Percentiles rank a stretch among this genome's conserved stretches.
These are phyloP conservation scores for Buphagus erythrorhynchus DNA, from an alignment of 2,797 vertebrate species.

Conservation along the genomic window DNA sequence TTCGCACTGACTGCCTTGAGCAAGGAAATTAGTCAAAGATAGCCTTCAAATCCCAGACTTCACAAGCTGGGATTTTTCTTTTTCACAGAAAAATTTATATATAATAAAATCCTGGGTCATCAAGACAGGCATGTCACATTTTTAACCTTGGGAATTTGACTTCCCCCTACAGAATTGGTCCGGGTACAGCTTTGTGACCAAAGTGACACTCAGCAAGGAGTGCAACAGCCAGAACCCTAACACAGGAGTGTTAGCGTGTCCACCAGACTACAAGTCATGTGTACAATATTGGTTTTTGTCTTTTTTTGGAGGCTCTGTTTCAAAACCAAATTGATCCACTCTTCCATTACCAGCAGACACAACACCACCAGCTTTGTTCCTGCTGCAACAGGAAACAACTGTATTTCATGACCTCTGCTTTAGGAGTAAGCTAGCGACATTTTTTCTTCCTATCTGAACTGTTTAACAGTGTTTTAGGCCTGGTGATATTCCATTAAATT, in stretches of 20 bases:
- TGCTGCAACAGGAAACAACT: background rate
- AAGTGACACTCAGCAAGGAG: fast-evolving
- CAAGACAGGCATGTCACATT: background rate
- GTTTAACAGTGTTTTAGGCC: background rate
- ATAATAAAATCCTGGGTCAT: background rate
- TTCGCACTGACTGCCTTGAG: background rate
- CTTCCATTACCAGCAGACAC: background rate
- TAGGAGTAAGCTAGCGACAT: background rate
- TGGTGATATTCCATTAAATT: background rate
- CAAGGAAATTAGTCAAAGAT: background rate
- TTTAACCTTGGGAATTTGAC: background rate
- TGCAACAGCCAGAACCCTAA: background rate
- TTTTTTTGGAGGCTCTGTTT: background rate
- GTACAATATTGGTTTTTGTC: background rate
- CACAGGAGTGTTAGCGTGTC: background rate
- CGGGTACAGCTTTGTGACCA: fast-evolving
- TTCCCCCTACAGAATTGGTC: background rate
- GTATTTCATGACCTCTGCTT: background rate
- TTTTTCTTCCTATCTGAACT: background rate
- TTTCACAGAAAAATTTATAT: background rate
- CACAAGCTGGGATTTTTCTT: background rate
- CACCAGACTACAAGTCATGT: background rate
- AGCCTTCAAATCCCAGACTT: background rate
- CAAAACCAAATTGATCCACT: background rate
- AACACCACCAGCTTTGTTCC: background rate